phyloP scores from a whole-genome alignment of 1,140 invertebrate species.

The Tachypleus tridentatus region DNA sequence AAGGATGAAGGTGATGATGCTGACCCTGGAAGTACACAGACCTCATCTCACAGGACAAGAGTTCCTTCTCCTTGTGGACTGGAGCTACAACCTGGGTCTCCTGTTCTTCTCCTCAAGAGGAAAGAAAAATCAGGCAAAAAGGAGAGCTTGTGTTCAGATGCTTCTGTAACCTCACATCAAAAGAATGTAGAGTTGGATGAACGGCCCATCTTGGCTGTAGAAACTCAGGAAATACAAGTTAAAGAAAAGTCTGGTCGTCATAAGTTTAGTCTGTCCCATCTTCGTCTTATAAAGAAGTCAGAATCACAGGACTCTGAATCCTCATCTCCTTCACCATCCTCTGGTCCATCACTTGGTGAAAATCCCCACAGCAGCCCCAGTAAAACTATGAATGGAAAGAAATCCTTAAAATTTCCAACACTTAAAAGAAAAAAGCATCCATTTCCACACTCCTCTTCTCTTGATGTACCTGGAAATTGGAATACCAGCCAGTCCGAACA shows the following conservation, averaged over 20 bases:
- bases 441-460: background rate
- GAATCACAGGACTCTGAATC: conserved; percentile 16
- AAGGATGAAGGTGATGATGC: too few relatives aligned
- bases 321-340: conserved; percentile 6
- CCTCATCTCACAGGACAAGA: too few relatives aligned
- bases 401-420: background rate
- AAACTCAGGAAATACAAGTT: too few relatives aligned
- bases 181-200: too few relatives aligned
- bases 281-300: conserved; percentile 16
- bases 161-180: too few relatives aligned
- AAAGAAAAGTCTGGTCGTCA: conserved; percentile 9
- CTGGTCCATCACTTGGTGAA: background rate
- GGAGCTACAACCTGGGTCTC: too few relatives aligned
- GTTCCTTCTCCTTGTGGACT: too few relatives aligned
- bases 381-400: background rate
- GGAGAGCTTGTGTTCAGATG: too few relatives aligned
- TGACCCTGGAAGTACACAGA: too few relatives aligned
- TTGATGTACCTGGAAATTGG: background rate
- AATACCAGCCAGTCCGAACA: background rate
- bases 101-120: too few relatives aligned
- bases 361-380: background rate
- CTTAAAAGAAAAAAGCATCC: conserved; percentile 1
- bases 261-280: conserved; percentile 15
- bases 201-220: too few relatives aligned
- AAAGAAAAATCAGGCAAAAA: too few relatives aligned